phyloP scores from a whole-genome alignment of 2,888 invertebrate species.

The Cheilosia soror region DNA sequence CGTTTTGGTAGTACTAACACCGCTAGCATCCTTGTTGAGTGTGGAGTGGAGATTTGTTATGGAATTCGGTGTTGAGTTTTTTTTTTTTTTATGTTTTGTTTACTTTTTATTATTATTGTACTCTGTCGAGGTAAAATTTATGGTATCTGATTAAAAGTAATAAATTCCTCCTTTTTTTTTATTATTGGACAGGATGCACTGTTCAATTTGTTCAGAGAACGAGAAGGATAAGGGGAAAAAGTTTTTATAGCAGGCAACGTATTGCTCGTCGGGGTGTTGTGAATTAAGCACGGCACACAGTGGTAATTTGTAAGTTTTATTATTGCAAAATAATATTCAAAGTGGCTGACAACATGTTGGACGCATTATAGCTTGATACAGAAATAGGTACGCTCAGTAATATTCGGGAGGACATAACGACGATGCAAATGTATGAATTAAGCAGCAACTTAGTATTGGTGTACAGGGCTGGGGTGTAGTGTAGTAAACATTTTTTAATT shows the following conservation, averaged over 20 bases:
- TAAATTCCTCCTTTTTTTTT: slow-evolving; percentile 48
- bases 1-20: neutral
- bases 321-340: neutral
- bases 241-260: slow-evolving; percentile 21
- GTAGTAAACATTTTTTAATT: too few relatives aligned
- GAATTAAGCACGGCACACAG: slow-evolving; percentile 21
- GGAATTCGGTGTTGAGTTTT: neutral
- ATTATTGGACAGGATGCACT: slow-evolving; percentile 21
- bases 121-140: slow-evolving; percentile 44
- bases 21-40: neutral
- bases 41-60: slow-evolving; percentile 7
- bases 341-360: neutral
- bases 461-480: too few relatives aligned
- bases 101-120: neutral
- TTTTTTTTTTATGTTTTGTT: neutral
- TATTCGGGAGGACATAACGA: too few relatives aligned
- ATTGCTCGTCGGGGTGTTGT: slow-evolving; percentile 3
- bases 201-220: slow-evolving; percentile 46
- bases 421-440: too few relatives aligned
- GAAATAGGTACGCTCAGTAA: too few relatives aligned
- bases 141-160: slow-evolving; percentile 57
- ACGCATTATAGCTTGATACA: too few relatives aligned
- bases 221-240: slow-evolving; percentile 14
- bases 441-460: too few relatives aligned
- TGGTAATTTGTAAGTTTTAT: slow-evolving; percentile 10